A percentile compares a stretch with the other conserved stretches of the same genome.
phyloP scores from a whole-genome alignment of 2,113 vertebrate species.

The Colistium nudipinnis region DNA sequence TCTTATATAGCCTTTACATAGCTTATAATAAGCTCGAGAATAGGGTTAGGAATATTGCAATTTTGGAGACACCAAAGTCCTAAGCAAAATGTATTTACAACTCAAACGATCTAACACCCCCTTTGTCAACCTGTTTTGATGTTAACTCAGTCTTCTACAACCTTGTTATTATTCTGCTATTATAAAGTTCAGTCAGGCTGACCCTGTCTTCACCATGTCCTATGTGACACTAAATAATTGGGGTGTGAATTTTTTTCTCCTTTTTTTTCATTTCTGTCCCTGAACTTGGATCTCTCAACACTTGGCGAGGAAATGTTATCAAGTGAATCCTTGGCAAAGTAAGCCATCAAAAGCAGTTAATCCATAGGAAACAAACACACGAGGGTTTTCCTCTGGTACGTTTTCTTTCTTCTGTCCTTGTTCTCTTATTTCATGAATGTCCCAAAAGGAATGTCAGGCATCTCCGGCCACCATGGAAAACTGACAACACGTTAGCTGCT shows the following conservation, averaged over 20 bases:
- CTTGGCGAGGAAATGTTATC: conserved; percentile 13
- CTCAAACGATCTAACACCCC: neutral
- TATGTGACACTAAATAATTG: neutral
- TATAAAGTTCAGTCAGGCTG: neutral
- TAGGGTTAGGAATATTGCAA: neutral
- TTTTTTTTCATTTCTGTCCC: too few species aligned
- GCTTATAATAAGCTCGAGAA: neutral
- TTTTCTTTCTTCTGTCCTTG: neutral
- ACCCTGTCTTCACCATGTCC: neutral
- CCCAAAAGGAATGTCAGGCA: conserved; percentile 26
- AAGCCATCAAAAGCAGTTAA: conserved; percentile 19
- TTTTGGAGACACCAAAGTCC: neutral
- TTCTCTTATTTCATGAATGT: conserved; percentile 13
- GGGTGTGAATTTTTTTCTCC: neutral
- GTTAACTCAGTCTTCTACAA: too few species aligned
- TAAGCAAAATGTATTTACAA: neutral
- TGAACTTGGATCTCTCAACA: neutral
- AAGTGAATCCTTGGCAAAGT: conserved; percentile 9
- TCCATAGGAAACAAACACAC: conserved; percentile 14
- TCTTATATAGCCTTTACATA: neutral
- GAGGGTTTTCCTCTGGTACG: conserved; percentile 7
- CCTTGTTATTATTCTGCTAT: neutral
- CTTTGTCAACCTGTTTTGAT: too few species aligned
- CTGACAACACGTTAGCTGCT: conserved; percentile 15
- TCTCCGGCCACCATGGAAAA: conserved; percentile 24